Evolutionary conservation across 2,113 vertebrate species (phyloP).

Genomic region (Todiramphus saurophagus): DNA sequence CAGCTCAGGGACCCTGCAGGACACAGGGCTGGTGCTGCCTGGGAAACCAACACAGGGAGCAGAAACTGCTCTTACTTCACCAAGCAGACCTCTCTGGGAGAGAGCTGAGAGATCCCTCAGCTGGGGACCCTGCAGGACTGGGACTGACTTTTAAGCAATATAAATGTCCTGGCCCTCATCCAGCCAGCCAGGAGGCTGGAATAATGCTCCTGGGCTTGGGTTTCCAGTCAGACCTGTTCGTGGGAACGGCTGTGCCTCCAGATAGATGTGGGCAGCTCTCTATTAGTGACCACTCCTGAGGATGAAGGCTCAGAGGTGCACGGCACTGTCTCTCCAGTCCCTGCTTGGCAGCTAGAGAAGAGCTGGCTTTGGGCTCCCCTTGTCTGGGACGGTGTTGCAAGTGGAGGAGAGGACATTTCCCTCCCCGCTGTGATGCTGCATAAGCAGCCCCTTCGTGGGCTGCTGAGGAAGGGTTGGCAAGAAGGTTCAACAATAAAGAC

Average conservation of each 20-base stretch:
- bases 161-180: not conserved
- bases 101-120: not conserved
- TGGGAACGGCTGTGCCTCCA: not conserved
- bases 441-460: not conserved
- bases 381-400: rapidly evolving
- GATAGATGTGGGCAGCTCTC: rapidly evolving
- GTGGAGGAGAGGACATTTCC: rapidly evolving
- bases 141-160: not conserved
- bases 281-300: rapidly evolving
- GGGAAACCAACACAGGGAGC: not conserved
- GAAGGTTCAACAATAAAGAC: not conserved
- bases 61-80: not conserved
- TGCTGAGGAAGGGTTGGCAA: not conserved
- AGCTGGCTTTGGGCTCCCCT: not conserved
- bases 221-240: not conserved
- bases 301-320: not conserved
- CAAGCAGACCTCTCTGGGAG: rapidly evolving
- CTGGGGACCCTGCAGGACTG: not conserved
- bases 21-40: not conserved
- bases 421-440: not conserved
- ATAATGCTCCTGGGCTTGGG: not conserved
- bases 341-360: not conserved
- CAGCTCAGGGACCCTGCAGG: not conserved
- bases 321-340: not conserved
- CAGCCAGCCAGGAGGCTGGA: not conserved